Evolutionary conservation across 2,797 vertebrate genomes (phyloP), one percentile per base, ranked within the genome.

Genomic region (Rhinophrynus dorsalis): DNA sequence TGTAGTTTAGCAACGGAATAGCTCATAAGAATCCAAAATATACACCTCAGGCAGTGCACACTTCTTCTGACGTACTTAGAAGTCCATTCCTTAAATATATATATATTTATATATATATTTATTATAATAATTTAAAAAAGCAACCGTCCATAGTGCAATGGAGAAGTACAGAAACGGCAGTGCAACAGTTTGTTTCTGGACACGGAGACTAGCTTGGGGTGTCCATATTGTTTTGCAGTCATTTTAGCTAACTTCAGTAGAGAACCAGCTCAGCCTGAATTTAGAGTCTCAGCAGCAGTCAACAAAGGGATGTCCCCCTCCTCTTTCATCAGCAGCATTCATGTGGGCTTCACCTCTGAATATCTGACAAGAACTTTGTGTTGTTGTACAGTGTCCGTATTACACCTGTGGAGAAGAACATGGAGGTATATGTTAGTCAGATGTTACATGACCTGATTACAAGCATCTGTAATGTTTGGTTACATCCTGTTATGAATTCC

Each of bases 91-190:
- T 87, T 92, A 82, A 81, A 75, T 83, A 79, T 74, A 73, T 73
- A 65, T 66, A 50, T 72, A 58, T 72, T 56, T 58, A 50, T 71
- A 48, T 70, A 50, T 68, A 68, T 68, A 68, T 60, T 57, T 68
- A 71, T 91, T 89, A 89, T 90, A 89, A 90, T 73, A 66, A 65
- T 65, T 84, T 18, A 77, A 81, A 84, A 88, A 90, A 92, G 90
- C 90, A 92, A 92, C 91, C 91, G 92, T 95, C 93, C 90, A 92
- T 98, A 99, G 97, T 99, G 97, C 96, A 99, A 98, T 90, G 94
- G 96, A 92, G 90, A 88, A 85, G 84, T 79, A 86, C 85, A 75
- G 80, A 88, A 90, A 87, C 82, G 94, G 92, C 91, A 90, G 91
- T 91, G 90, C 92, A 90, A 90, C 88, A 86, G 91, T 88, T 72